A percentile compares a stretch with the other conserved stretches of the same genome.
Evolutionary conservation across 2,797 vertebrate genomes (phyloP).

Genomic region (Odontamblyopus lacepedii): DNA sequence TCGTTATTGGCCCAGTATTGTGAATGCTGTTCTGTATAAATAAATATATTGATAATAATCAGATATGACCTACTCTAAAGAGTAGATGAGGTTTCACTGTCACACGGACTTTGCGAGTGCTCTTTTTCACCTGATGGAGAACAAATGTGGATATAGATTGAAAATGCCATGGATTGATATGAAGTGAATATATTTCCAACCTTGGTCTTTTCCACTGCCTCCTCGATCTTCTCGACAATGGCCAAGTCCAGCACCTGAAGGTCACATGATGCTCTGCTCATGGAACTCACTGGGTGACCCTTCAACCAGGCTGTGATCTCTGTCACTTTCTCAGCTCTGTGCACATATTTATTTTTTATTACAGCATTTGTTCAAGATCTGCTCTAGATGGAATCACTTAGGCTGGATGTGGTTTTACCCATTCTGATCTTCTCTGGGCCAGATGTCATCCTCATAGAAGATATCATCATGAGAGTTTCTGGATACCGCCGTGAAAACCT

Average conservation of each 20-base stretch:
- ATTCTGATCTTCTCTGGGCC: conserved; percentile 90
- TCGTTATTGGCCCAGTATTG: not conserved
- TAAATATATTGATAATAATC: not conserved
- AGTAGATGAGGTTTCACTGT: conserved; percentile 96
- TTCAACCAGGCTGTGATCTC: conserved; percentile 94
- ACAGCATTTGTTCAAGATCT: not conserved
- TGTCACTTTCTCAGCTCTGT: conserved; percentile 90
- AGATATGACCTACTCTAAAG: conserved; percentile 83
- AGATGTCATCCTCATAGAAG: conserved; percentile 97
- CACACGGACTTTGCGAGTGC: conserved; percentile 94
- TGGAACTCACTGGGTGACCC: conserved; percentile 89
- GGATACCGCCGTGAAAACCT: conserved; percentile 87
- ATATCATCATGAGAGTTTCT: conserved; percentile 94
- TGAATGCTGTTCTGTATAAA: not conserved
- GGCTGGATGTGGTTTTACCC: conserved; percentile 73
- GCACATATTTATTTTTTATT: not conserved
- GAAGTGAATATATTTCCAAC: conserved; percentile 62
- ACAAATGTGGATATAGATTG: not conserved
- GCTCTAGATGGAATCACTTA: too few species aligned
- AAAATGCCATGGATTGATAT: not conserved
- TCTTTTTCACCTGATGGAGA: conserved; percentile 85
- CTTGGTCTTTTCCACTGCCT: conserved; percentile 91
- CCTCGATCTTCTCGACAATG: conserved; percentile 94
- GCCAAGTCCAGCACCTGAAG: conserved; percentile 91
- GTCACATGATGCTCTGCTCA: conserved; percentile 92